Evolutionary conservation across 2,113 vertebrate species (phyloP).

Genomic region (Cynopterus brachyotis): DNA sequence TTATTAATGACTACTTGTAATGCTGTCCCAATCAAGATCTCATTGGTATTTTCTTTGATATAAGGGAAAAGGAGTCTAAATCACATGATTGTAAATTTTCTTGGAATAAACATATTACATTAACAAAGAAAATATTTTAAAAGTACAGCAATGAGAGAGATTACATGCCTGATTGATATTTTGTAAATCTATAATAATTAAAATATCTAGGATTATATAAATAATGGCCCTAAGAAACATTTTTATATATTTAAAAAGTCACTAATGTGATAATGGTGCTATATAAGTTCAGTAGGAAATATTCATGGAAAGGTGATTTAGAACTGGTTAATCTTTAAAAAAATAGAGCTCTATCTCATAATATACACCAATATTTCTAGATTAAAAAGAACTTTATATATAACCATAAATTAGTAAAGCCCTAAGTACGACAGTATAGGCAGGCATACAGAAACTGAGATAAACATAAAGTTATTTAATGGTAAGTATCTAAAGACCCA

Average conservation of each 20-base stretch:
- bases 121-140: constrained; percentile 24
- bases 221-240: not conserved
- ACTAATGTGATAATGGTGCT: not conserved
- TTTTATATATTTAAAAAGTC: not conserved
- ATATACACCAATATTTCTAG: not conserved
- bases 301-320: not conserved
- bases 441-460: not conserved
- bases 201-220: not conserved
- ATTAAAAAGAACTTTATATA: constrained; percentile 4
- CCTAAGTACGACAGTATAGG: not conserved
- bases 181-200: not conserved
- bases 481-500: not conserved
- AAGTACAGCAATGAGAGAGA: not conserved
- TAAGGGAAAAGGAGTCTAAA: not conserved
- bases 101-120: not conserved
- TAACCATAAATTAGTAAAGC: not conserved
- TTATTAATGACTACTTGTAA: not conserved
- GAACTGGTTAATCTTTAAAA: not conserved
- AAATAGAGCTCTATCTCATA: not conserved
- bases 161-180: not conserved
- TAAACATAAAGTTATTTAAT: constrained; percentile 11
- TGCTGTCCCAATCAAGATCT: not conserved
- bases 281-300: not conserved
- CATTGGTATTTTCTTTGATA: not conserved
- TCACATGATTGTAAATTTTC: constrained; percentile 25